Conservation (phyloP, 2,797 vertebrate genomes). For the Alauda arvensis region DNA sequence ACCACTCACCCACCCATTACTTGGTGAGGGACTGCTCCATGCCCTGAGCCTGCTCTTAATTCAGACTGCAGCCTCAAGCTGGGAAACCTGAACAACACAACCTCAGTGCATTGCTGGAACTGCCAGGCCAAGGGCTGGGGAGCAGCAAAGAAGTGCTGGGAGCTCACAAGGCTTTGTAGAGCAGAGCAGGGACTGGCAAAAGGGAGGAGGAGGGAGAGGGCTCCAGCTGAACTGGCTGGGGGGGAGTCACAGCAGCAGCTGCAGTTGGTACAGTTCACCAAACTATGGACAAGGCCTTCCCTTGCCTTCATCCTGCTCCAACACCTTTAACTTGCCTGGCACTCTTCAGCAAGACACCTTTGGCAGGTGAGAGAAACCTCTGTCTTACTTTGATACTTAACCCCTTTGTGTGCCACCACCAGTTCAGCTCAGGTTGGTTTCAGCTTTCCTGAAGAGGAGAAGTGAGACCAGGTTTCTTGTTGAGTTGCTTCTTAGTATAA, state of each 20-base stretch:
- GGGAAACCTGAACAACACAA: not conserved
- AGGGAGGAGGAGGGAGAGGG: not conserved
- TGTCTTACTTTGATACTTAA: too few species aligned
- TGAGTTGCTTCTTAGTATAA: not conserved
- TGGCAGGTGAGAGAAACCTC: not conserved
- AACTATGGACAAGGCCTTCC: not conserved
- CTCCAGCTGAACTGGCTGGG: not conserved
- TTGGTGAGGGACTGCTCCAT: not conserved
- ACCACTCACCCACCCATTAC: too few species aligned
- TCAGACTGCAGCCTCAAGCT: not conserved
- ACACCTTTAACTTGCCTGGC: not conserved
- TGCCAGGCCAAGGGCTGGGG: not conserved
- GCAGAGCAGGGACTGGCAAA: not conserved
- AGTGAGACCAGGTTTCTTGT: not conserved
- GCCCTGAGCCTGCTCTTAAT: not conserved
- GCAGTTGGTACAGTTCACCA: not conserved
- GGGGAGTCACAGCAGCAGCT: not conserved
- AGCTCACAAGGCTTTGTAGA: not conserved
- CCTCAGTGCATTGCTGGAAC: fast-evolving
- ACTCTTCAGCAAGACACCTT: not conserved
- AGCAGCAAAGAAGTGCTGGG: not conserved
- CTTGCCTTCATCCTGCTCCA: not conserved
- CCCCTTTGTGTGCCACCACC: not conserved
- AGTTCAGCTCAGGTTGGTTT: not conserved
- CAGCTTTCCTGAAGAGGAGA: not conserved